phyloP scores from a whole-genome alignment of 2,113 vertebrate species.

The pig (Sus scrofa) region DNA sequence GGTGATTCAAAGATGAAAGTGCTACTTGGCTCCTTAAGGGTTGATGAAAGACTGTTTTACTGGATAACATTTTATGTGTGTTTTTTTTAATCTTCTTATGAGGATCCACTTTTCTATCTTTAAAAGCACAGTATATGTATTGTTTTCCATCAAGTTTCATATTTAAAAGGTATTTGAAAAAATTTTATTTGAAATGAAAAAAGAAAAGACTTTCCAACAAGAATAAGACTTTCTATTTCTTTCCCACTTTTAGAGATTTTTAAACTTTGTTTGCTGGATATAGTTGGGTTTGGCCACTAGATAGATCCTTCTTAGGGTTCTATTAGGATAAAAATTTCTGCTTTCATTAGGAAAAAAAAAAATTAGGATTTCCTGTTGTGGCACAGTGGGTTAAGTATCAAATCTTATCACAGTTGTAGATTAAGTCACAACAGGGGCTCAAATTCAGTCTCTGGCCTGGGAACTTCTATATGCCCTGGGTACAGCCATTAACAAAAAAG shows the following conservation, averaged over 20 bases:
- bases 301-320: neutral
- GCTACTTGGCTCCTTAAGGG: neutral
- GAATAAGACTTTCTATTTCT: neutral
- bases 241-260: neutral
- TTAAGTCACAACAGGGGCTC: too few species aligned
- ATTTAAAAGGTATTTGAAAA: neutral
- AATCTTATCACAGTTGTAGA: too few species aligned
- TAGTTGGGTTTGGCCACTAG: neutral
- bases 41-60: neutral
- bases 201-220: neutral
- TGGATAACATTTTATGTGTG: neutral
- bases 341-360: neutral
- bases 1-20: neutral
- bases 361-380: too few species aligned
- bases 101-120: neutral
- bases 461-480: too few species aligned
- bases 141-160: neutral
- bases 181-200: neutral
- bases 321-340: neutral
- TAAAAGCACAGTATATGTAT: neutral
- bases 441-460: too few species aligned
- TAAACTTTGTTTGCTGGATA: neutral
- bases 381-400: too few species aligned
- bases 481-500: too few species aligned
- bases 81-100: neutral